Evolutionary conservation across 1,140 invertebrate species (phyloP).

Genomic region (Drosophila novamexicana): DNA sequence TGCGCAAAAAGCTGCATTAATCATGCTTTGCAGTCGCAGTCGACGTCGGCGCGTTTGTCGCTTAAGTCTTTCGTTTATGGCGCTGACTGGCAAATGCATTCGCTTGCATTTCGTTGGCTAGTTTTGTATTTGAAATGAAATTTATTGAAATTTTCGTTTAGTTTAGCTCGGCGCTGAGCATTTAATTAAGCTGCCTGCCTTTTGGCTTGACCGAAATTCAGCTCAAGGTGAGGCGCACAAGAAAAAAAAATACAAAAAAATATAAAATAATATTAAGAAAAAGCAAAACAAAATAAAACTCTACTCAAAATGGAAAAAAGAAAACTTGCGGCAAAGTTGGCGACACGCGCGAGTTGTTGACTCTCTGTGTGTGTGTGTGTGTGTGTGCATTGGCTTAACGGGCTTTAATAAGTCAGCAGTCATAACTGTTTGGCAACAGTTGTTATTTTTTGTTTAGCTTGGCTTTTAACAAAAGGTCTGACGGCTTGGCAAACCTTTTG

Average conservation of each 20-base stretch:
- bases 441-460: not conserved
- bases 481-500: slow-evolving; percentile 8
- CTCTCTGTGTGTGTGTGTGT: slow-evolving; percentile 18
- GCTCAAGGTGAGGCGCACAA: slow-evolving; percentile 67
- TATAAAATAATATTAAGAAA: slow-evolving; percentile 15
- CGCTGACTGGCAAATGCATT: slow-evolving; percentile 21
- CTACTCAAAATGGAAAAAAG: slow-evolving; percentile 56
- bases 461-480: slow-evolving; percentile 22
- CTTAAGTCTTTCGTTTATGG: slow-evolving; percentile 59
- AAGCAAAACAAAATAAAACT: slow-evolving; percentile 9
- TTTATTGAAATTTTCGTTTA: slow-evolving; percentile 65
- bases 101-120: slow-evolving; percentile 15
- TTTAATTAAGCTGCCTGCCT: slow-evolving; percentile 78
- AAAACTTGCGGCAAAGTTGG: slow-evolving; percentile 49
- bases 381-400: slow-evolving; percentile 39
- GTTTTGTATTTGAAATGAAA: slow-evolving; percentile 58
- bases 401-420: slow-evolving; percentile 45
- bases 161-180: slow-evolving; percentile 35
- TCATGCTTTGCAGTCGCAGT: slow-evolving; percentile 37
- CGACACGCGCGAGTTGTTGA: slow-evolving; percentile 44
- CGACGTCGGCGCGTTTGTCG: not conserved
- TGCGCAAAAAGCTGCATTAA: slow-evolving; percentile 75
- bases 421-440: slow-evolving; percentile 66
- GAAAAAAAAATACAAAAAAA: slow-evolving; percentile 23
- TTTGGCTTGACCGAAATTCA: slow-evolving; percentile 77